Evolutionary conservation across 2,797 vertebrate species (phyloP).

Genomic region (Chelonia mydas): DNA sequence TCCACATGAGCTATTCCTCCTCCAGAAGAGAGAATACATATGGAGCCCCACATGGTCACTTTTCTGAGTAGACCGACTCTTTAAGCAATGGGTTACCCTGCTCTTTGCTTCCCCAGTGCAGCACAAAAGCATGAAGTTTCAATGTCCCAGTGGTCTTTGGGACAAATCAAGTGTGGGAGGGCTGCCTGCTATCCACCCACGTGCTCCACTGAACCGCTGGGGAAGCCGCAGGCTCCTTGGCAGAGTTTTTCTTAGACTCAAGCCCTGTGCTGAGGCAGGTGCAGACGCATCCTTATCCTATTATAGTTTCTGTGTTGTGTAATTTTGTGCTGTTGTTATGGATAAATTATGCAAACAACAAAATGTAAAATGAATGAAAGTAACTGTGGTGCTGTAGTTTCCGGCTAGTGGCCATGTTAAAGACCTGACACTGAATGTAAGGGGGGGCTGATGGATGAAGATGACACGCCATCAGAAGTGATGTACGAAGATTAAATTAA

Average conservation of each 20-base stretch:
- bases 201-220: not conserved
- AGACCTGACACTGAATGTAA: slow-evolving; percentile 67
- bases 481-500: slow-evolving; percentile 70
- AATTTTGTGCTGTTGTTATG: slow-evolving; percentile 77
- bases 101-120: not conserved
- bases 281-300: slow-evolving; percentile 26
- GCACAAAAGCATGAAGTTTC: not conserved
- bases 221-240: not conserved
- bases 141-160: not conserved
- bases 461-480: slow-evolving; percentile 60
- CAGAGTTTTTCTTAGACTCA: not conserved
- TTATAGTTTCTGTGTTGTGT: slow-evolving; percentile 65
- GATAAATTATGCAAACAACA: slow-evolving; percentile 59
- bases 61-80: fast-evolving
- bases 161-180: not conserved
- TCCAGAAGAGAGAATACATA: not conserved
- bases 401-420: not conserved
- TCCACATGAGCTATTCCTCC: not conserved
- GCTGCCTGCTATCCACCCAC: not conserved
- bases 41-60: fast-evolving
- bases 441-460: slow-evolving; percentile 41
- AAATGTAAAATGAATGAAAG: slow-evolving; percentile 6
- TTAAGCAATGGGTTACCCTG: not conserved
- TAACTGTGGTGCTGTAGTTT: not conserved
- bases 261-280: slow-evolving; percentile 17